Evolutionary conservation across 2,888 invertebrate genomes (phyloP), one percentile per base, ranked within the genome.

Genomic region (Aleiodes alternator): DNA sequence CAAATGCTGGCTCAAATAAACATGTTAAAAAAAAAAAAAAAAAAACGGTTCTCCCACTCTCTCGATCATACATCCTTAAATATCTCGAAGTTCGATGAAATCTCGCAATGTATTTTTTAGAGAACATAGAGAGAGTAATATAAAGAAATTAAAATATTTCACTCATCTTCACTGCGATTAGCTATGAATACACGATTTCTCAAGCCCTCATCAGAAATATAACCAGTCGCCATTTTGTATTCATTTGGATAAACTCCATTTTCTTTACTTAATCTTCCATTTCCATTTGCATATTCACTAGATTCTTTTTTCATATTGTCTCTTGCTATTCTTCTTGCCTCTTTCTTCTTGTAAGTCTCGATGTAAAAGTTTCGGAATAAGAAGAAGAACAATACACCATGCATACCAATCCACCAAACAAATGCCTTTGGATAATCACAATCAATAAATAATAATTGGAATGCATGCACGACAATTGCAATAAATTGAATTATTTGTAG

Each of bases 401-500:
- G 97, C 87, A 95, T 92, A 78, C 96, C 96, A 87, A 98, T 98
- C 94, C 95, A 96, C 94, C 95, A 96, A 79, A 95, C 95, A 89
- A 97, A 96, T 4, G 94, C 94, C 75, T 94, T 93, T 0, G 98
- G 97, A 89, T 97, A 98, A 88, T 96, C 93, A 92, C 98, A 98
- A 70, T 96, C 96, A 82, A 94, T 93, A 91, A 97, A 95, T 81
- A 98, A 91, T 73, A 98, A 92, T 88, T 96, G 96, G 93, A 96
- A 55, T 56, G 97, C 96, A 90, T 98, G 98, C 6, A 95, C 83
- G 92, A 97, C 95, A 51, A 98, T 96, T 77, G 95, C 87, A 64
- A 97, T 92, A 86, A 98, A 98, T 90, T 98, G 98, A 29, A 95
- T 93, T 94, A 98, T 97, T 90, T 98, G 98, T 83, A 98, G 90